These are phyloP conservation scores for Malacoctenus gilli DNA, from an alignment of 2,797 vertebrate genomes.

Conservation along the genomic window DNA sequence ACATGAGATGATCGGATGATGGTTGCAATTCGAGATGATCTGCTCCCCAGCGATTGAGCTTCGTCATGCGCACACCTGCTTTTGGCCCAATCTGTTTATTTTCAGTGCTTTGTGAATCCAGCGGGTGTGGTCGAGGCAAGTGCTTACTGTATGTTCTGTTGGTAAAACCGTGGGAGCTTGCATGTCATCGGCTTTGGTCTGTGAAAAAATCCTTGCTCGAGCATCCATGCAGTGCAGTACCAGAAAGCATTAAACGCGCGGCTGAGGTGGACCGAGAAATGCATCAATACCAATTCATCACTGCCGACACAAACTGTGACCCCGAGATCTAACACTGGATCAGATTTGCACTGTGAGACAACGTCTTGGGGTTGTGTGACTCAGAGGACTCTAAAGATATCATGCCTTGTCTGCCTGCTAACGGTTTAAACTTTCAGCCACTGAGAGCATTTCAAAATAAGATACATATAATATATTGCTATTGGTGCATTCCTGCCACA, in stretches of 20 bases:
- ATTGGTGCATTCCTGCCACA: conserved; percentile 41
- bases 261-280: conserved; percentile 30
- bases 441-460: no score
- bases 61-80: conserved; percentile 13
- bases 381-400: conserved; percentile 1
- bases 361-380: background rate
- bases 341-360: conserved; percentile 10
- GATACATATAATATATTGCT: conserved; percentile 21
- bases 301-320: conserved; percentile 5
- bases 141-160: conserved; percentile 34
- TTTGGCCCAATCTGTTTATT: conserved; percentile 29
- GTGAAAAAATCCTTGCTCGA: conserved; percentile 26
- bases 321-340: conserved; percentile 9
- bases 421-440: no score
- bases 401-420: background rate
- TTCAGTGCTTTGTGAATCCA: conserved; percentile 25
- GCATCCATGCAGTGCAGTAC: conserved; percentile 29
- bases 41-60: conserved; percentile 11
- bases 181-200: conserved; percentile 35
- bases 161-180: conserved; percentile 31
- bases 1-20: conserved; percentile 1
- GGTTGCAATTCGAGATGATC: conserved; percentile 18
- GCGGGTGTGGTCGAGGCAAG: conserved; percentile 26
- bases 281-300: conserved; percentile 38
- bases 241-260: conserved; percentile 28